Conservation (phyloP, 2,113 vertebrate genomes). For the Falco punctatus region DNA sequence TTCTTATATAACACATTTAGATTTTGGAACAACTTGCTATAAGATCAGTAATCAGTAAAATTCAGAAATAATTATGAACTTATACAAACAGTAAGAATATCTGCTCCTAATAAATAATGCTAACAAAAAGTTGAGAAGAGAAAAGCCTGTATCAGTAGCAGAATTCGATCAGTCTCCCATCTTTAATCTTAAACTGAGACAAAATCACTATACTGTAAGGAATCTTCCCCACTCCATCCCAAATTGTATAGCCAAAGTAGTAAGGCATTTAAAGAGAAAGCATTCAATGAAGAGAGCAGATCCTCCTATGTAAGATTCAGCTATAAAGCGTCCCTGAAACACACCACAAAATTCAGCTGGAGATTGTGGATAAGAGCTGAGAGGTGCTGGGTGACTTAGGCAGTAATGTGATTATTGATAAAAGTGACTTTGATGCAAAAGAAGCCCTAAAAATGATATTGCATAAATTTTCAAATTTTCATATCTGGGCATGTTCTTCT, state of each 20-base stretch:
- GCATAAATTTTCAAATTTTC: slow-evolving; percentile 43
- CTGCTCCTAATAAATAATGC: neutral
- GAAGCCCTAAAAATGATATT: neutral
- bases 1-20: neutral
- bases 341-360: neutral
- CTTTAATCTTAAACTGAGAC: neutral
- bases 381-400: neutral
- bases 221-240: neutral
- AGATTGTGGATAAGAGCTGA: neutral
- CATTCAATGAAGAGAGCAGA: neutral
- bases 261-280: neutral
- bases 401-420: neutral
- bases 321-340: neutral
- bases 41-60: neutral
- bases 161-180: neutral
- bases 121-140: neutral
- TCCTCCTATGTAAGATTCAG: neutral
- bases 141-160: neutral
- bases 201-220: neutral
- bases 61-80: neutral
- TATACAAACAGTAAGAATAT: neutral
- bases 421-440: neutral
- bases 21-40: neutral
- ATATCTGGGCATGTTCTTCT: neutral
- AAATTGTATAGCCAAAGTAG: neutral